Conservation (phyloP, 2,113 vertebrate genomes). For the Ammospiza nelsoni region DNA sequence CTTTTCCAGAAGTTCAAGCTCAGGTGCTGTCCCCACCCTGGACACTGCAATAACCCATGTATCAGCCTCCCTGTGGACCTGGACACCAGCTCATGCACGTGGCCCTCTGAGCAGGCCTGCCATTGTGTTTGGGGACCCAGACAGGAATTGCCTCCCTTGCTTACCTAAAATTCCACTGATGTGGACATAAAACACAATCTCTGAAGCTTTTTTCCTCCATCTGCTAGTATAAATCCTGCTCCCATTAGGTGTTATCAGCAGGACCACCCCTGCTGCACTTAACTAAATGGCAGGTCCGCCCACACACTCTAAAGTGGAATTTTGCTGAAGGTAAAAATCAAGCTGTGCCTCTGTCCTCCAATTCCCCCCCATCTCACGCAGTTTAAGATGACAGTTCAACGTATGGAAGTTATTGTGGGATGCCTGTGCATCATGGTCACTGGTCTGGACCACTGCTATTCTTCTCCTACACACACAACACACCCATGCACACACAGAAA, state of each 20-base stretch:
- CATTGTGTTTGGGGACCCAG: not conserved
- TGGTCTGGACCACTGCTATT: not conserved
- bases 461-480: constrained; percentile 54
- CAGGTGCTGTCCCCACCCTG: not conserved
- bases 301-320: not conserved
- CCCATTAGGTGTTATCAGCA: not conserved
- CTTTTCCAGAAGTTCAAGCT: not conserved
- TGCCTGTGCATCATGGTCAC: constrained; percentile 33
- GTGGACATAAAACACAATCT: not conserved
- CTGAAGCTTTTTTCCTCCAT: not conserved
- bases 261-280: not conserved
- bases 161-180: not conserved
- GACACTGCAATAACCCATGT: not conserved
- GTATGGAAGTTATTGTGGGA: constrained; percentile 37
- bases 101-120: not conserved
- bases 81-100: not conserved
- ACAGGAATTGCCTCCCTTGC: not conserved
- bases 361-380: not conserved
- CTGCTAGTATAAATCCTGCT: not conserved
- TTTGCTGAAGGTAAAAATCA: constrained; percentile 9
- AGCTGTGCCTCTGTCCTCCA: not conserved
- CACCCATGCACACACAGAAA: constrained; percentile 18
- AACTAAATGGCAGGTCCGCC: not conserved
- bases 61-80: not conserved
- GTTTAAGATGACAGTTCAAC: constrained; percentile 21